phyloP scores from a whole-genome alignment of 2,888 invertebrate species.

The Drosophila nigritarsus region DNA sequence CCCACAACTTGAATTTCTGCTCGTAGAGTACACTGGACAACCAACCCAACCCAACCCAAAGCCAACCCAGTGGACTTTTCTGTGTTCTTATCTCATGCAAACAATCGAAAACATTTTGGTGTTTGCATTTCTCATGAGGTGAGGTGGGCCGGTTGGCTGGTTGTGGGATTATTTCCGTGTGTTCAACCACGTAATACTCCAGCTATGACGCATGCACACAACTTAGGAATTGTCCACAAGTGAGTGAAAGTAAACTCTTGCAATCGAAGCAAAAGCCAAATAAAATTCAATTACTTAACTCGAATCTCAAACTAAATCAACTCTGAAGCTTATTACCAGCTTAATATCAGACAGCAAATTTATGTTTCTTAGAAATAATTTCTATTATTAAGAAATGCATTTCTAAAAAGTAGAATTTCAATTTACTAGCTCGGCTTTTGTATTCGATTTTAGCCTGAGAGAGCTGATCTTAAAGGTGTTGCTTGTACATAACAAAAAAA shows the following conservation, averaged over 20 bases:
- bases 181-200: not conserved
- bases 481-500: no score
- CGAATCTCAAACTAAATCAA: not conserved
- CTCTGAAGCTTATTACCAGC: not conserved
- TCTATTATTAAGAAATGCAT: not conserved
- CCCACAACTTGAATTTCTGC: not conserved
- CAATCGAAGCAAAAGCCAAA: not conserved
- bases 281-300: not conserved
- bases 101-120: conserved; percentile 21
- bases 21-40: not conserved
- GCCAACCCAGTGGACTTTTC: not conserved
- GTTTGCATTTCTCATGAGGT: conserved; percentile 8
- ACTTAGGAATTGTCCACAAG: not conserved
- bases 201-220: conserved; percentile 4
- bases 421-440: not conserved
- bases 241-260: not conserved
- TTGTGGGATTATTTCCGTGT: not conserved
- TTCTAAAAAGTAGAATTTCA: not conserved
- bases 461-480: not conserved
- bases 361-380: no score
- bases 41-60: not conserved
- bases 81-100: conserved; percentile 47
- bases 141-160: conserved; percentile 51
- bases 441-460: not conserved
- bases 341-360: not conserved